Conservation (phyloP, 2,797 vertebrate genomes). For the Distichodus sexfasciatus region DNA sequence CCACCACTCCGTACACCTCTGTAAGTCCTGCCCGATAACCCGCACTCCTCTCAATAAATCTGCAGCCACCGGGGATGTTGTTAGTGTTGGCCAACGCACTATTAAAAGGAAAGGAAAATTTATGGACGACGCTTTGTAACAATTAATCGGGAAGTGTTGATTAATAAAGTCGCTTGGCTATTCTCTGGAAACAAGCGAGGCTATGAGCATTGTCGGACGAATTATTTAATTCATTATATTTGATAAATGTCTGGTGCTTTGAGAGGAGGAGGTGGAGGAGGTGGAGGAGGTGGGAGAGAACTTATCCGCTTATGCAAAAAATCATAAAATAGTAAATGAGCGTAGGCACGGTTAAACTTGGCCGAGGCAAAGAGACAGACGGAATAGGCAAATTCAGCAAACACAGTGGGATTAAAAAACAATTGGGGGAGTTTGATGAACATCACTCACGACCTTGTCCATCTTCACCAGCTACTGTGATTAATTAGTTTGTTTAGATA, state of each 20-base stretch:
- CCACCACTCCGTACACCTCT: too few relatives aligned
- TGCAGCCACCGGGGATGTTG: conserved; percentile 96
- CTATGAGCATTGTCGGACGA: conserved; percentile 94
- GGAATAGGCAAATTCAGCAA: conserved; percentile 89
- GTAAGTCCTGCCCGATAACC: conserved; percentile 71
- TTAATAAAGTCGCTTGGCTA: conserved; percentile 99
- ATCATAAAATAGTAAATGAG: conserved; percentile 99
- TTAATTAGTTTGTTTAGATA: conserved; percentile 99
- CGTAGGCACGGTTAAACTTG: conserved; percentile 96
- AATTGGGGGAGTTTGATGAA: conserved; percentile 87
- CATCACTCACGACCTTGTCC: conserved; percentile 96
- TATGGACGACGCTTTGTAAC: conserved; percentile 97
- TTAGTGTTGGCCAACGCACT: conserved; percentile 95
- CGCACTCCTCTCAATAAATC: conserved; percentile 92
- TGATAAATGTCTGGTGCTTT: conserved; percentile 98
- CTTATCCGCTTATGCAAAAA: conserved; percentile 94
- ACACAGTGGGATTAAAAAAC: conserved; percentile 90
- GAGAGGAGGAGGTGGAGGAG: conserved; percentile 65
- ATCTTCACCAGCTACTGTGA: conserved; percentile 85
- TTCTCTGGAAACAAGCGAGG: conserved; percentile 96
- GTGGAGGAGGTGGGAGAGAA: conserved; percentile 40
- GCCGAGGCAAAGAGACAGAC: conserved; percentile 81
- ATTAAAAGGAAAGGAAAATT: conserved; percentile 94
- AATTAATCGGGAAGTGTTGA: conserved; percentile 97
- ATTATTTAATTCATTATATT: conserved; percentile 99